Evolutionary conservation across 64 coral and sea anemone genomes (phyloP).

Genomic region (Acropora tenuis): DNA sequence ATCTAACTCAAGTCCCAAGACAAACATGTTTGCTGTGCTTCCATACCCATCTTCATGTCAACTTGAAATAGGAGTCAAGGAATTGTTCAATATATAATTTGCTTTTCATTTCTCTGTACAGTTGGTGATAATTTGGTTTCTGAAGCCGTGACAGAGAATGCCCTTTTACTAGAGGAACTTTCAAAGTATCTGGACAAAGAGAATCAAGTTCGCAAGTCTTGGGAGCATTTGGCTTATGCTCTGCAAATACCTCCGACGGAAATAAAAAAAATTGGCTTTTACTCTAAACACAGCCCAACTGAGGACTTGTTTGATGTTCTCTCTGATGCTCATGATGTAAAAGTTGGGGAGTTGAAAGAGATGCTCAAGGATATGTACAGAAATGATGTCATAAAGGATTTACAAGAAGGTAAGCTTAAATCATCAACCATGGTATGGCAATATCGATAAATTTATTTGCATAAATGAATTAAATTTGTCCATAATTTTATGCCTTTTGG

Average conservation of each 20-base stretch:
- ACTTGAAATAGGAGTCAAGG: no score
- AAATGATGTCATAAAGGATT: constrained; percentile 13
- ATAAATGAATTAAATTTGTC: no score
- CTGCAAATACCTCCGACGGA: neutral
- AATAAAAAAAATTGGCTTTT: constrained; percentile 16
- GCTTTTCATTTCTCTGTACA: neutral
- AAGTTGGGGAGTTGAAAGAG: neutral
- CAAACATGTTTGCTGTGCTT: no score
- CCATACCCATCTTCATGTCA: no score
- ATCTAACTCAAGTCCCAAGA: no score
- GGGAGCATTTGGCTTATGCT: constrained; percentile 32
- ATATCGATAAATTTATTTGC: no score
- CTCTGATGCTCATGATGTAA: neutral
- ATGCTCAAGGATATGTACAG: constrained; percentile 17
- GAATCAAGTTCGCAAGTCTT: constrained; percentile 3
- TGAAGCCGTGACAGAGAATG: neutral
- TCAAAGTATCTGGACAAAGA: constrained; percentile 30
- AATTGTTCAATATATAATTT: neutral
- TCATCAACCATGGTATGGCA: neutral
- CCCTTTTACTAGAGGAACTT: neutral
- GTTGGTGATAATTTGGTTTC: neutral
- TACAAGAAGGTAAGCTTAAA: neutral
- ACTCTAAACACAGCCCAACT: constrained; percentile 26
- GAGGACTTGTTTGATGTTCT: constrained; percentile 41
- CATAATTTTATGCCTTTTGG: no score